phyloP scores from a whole-genome alignment of 2,113 vertebrate species.

The Strigops habroptila region DNA sequence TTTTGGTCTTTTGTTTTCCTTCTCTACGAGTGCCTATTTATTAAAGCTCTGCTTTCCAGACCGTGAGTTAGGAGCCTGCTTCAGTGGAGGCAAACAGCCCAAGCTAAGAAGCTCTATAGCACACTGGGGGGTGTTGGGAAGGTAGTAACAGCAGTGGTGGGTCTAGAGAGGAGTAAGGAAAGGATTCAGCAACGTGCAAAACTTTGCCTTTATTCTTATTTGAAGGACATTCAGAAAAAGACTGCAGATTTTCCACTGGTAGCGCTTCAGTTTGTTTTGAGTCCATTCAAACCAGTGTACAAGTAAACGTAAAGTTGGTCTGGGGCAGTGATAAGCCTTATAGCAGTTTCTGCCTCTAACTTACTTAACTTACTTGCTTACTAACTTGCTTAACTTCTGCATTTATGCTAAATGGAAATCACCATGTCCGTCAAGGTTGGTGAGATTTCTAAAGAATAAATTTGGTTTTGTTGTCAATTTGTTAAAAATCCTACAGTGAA shows the following conservation, averaged over 20 bases:
- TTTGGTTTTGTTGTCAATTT: not conserved
- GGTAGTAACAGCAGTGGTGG: not conserved
- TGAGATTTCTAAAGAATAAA: not conserved
- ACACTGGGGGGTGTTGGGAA: fast-evolving
- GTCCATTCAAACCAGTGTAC: not conserved
- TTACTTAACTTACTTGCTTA: not conserved
- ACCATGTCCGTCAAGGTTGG: not conserved
- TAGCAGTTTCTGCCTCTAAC: not conserved
- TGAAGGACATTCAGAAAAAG: not conserved
- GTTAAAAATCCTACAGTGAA: not conserved
- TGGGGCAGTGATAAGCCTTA: not conserved
- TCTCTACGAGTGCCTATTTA: not conserved
- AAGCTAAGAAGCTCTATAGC: not conserved
- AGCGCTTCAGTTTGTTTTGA: not conserved
- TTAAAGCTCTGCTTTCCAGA: not conserved
- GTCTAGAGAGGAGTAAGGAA: not conserved
- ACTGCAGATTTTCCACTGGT: not conserved
- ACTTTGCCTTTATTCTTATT: not conserved
- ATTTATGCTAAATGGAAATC: not conserved
- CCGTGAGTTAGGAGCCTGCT: fast-evolving
- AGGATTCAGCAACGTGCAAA: not conserved
- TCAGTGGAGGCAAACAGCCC: fast-evolving
- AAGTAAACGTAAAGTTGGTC: not conserved
- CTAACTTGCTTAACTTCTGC: not conserved
- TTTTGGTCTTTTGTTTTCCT: not conserved